phyloP scores from a whole-genome alignment of 2,797 vertebrate species.

The Scolopax bukidnonensis region DNA sequence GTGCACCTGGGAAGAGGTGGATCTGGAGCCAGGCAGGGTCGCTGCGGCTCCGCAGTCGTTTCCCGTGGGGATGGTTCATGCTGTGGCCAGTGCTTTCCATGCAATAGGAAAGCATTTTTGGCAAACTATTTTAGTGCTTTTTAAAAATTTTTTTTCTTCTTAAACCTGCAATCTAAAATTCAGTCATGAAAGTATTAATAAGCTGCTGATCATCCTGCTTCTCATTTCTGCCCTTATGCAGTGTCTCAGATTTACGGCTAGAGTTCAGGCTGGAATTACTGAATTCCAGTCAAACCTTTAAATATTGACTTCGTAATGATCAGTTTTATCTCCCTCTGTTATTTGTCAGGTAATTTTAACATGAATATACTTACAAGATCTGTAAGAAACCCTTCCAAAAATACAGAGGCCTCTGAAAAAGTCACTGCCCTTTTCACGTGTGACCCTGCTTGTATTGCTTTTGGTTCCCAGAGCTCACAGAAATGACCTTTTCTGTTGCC shows the following conservation, averaged over 20 bases:
- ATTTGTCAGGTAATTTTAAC: slow-evolving; percentile 37
- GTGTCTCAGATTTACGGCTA: slow-evolving; percentile 33
- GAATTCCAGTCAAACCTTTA: slow-evolving; percentile 59
- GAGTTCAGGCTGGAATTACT: slow-evolving; percentile 29
- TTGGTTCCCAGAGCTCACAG: background rate
- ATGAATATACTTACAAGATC: slow-evolving; percentile 26
- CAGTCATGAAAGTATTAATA: slow-evolving; percentile 1
- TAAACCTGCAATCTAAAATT: slow-evolving; percentile 50
- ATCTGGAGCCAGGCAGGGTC: background rate
- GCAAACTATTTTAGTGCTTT: slow-evolving; percentile 24
- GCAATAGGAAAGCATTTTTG: background rate
- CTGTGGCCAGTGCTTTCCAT: background rate
- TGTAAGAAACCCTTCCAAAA: slow-evolving; percentile 33
- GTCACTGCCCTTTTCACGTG: background rate
- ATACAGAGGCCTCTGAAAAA: background rate
- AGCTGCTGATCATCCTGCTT: slow-evolving; percentile 43
- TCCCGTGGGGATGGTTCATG: background rate
- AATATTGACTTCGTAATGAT: slow-evolving; percentile 8
- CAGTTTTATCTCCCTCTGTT: slow-evolving; percentile 41
- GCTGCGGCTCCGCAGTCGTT: background rate
- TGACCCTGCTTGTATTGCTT: background rate
- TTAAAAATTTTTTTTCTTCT: background rate
- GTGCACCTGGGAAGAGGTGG: background rate
- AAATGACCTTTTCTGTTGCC: background rate
- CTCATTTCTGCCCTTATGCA: slow-evolving; percentile 46